These are phyloP conservation scores for Beroe forskalii DNA, from an alignment of 37 sponge, comb jelly and placozoan species.

Conservation along the genomic window DNA sequence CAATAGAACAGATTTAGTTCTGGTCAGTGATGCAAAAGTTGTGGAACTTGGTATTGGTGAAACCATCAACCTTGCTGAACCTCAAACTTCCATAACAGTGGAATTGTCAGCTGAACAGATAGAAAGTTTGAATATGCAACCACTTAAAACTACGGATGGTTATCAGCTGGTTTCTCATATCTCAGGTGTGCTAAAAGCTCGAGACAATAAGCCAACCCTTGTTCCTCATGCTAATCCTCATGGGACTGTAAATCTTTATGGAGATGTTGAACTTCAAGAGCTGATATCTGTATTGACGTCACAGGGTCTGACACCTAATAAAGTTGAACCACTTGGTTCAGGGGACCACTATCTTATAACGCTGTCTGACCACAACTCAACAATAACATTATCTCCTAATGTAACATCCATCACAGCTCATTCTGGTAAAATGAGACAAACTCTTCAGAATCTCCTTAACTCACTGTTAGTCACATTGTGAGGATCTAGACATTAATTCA, in stretches of 20 bases:
- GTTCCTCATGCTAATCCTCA: neutral
- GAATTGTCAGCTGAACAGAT: slow-evolving; percentile 11
- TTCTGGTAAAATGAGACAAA: slow-evolving; percentile 37
- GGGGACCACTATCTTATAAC: slow-evolving; percentile 12
- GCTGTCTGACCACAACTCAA: slow-evolving; percentile 8
- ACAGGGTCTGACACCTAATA: slow-evolving; percentile 29
- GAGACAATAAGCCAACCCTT: slow-evolving; percentile 36
- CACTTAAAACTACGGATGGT: slow-evolving; percentile 6
- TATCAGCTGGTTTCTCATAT: slow-evolving; percentile 30
- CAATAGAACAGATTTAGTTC: neutral
- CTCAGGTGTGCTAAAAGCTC: slow-evolving; percentile 19
- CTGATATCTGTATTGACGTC: slow-evolving; percentile 21
- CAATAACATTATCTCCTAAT: slow-evolving; percentile 41
- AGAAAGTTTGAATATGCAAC: slow-evolving; percentile 36
- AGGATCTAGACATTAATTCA: no score
- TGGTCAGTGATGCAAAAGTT: neutral
- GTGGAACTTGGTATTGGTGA: slow-evolving; percentile 60
- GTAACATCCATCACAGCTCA: slow-evolving; percentile 33
- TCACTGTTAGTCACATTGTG: neutral
- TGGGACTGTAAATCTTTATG: neutral
- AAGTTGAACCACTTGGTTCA: slow-evolving; percentile 31
- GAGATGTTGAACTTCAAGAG: slow-evolving; percentile 29
- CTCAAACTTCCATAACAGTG: slow-evolving; percentile 19
- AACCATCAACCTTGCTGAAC: slow-evolving; percentile 17
- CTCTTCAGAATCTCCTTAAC: neutral